phyloP scores from a whole-genome alignment of 2,797 vertebrate species.

The Microchirus variegatus region DNA sequence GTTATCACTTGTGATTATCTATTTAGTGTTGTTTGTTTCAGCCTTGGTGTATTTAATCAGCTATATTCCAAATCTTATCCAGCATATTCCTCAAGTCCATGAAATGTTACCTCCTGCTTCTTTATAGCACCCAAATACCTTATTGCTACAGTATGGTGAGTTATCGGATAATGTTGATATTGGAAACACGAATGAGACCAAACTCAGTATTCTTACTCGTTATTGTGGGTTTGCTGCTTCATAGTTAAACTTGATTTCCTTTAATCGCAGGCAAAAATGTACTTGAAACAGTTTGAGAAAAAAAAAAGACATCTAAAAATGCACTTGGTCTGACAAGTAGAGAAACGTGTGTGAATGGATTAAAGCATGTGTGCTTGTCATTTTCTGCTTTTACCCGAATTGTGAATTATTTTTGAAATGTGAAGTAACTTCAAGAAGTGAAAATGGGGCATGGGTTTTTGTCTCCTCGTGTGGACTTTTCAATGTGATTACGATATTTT shows the following conservation, averaged over 20 bases:
- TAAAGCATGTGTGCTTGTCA: slow-evolving; percentile 83
- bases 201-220: slow-evolving; percentile 83
- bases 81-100: slow-evolving; percentile 81
- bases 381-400: slow-evolving; percentile 77
- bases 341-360: slow-evolving; percentile 76
- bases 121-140: slow-evolving; percentile 82
- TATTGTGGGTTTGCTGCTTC: slow-evolving; percentile 82
- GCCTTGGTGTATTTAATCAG: slow-evolving; percentile 82
- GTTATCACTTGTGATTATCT: slow-evolving; percentile 72
- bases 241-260: slow-evolving; percentile 73
- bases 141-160: slow-evolving; percentile 79
- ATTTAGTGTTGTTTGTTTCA: slow-evolving; percentile 81
- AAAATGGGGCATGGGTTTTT: slow-evolving; percentile 78
- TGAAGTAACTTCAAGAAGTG: slow-evolving; percentile 77
- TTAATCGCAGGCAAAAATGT: slow-evolving; percentile 74
- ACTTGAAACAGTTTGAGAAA: slow-evolving; percentile 79
- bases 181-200: slow-evolving; percentile 80
- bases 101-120: slow-evolving; percentile 83
- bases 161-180: slow-evolving; percentile 75
- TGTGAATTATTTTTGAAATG: slow-evolving; percentile 82
- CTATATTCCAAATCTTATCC: slow-evolving; percentile 85
- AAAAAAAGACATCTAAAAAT: slow-evolving; percentile 70
- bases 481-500: slow-evolving; percentile 82
- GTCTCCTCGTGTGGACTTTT: slow-evolving; percentile 77
- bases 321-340: slow-evolving; percentile 80